Conservation (phyloP, 1,140 invertebrate genomes). For the Pollicipes pollicipes region DNA sequence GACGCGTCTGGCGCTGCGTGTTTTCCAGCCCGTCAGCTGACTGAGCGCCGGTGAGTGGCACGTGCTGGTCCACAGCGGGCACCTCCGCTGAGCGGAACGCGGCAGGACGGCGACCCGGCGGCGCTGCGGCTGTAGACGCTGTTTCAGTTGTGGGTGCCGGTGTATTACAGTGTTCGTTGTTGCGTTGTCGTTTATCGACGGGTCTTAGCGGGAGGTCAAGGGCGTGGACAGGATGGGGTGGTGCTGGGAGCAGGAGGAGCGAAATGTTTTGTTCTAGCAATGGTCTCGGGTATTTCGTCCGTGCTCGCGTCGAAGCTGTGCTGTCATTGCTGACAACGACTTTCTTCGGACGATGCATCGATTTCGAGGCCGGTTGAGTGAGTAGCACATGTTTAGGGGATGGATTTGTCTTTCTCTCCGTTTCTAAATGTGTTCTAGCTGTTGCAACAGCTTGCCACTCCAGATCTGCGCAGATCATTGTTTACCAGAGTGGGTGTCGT, state of each 20-base stretch:
- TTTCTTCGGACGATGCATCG: too few relatives aligned
- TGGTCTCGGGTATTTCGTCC: neutral
- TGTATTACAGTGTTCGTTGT: neutral
- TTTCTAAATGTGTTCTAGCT: neutral
- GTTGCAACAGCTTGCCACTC: too few relatives aligned
- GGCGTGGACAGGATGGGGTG: neutral
- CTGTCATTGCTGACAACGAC: too few relatives aligned
- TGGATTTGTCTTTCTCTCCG: neutral
- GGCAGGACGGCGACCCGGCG: neutral
- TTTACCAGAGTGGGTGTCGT: too few relatives aligned
- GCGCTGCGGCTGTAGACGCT: neutral
- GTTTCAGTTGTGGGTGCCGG: neutral
- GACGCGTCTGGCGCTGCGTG: too few relatives aligned
- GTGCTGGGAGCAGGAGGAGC: neutral
- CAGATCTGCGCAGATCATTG: too few relatives aligned
- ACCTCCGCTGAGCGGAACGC: neutral
- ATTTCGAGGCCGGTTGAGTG: too few relatives aligned
- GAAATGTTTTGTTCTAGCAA: neutral
- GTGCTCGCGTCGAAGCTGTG: too few relatives aligned
- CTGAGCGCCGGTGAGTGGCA: neutral
- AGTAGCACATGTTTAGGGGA: neutral
- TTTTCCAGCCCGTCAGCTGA: too few relatives aligned
- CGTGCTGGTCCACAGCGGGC: neutral
- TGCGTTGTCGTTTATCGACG: neutral
- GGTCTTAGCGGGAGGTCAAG: neutral